These are phyloP conservation scores for Notothenia rossii DNA, from an alignment of 2,113 vertebrate species.

Conservation along the genomic window DNA sequence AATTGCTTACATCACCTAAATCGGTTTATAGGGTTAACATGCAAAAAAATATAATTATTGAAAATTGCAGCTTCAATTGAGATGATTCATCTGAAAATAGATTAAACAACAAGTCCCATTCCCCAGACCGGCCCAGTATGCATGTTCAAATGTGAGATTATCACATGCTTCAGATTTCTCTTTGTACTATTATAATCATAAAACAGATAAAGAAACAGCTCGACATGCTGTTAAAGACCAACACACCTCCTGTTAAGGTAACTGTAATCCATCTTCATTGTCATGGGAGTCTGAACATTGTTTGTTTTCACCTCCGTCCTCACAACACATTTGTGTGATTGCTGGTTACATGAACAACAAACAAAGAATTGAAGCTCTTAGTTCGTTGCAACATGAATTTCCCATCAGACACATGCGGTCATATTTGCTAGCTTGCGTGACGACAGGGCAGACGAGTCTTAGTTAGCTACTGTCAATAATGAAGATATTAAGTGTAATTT, in stretches of 20 bases:
- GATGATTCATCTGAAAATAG: not conserved
- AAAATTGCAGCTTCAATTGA: not conserved
- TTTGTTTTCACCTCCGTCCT: not conserved
- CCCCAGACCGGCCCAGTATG: not conserved
- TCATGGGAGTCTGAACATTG: not conserved
- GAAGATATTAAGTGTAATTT: not conserved
- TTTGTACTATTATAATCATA: not conserved
- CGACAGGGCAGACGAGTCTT: not conserved
- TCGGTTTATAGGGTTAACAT: not conserved
- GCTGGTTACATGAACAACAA: not conserved
- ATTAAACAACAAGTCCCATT: not conserved
- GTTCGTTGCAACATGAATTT: not conserved
- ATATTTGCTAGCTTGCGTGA: not conserved
- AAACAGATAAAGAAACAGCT: not conserved
- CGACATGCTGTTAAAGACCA: not conserved
- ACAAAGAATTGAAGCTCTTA: not conserved
- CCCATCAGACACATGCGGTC: not conserved
- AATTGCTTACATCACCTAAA: not conserved
- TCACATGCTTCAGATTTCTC: not conserved
- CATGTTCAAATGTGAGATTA: not conserved
- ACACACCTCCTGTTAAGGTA: not conserved
- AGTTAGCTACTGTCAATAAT: not conserved
- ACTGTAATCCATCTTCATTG: constrained; percentile 13
- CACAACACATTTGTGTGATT: not conserved
- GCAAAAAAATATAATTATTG: not conserved